Evolutionary conservation across 2,113 vertebrate species (phyloP), one percentile per base, ranked within the genome.

Genomic region (Conger conger): DNA sequence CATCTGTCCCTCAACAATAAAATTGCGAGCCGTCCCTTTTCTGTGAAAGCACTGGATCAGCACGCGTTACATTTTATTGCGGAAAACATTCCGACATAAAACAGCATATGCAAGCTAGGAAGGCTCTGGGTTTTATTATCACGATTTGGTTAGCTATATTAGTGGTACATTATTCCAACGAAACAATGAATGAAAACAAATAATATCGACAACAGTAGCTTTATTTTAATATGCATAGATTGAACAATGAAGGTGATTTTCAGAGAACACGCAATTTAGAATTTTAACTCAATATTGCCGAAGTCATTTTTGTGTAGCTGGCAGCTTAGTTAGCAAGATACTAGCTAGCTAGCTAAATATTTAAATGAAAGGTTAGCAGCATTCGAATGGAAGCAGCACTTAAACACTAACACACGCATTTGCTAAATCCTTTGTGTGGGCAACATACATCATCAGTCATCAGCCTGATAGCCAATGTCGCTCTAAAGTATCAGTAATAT

Each of bases 141-240:
- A 20, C 54, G 1, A 73, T n/a, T 27, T 73, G 23, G 68, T 30
- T 33, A 73, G 27, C 68, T 3, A 73, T 73, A 13, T 33, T 6
- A n/a, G 68, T 63, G 57, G 57, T 73, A 73, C 16, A 33, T n/a
- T 9, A 73, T 73, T 73, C n/a, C 68, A 30, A 73, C 27, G 38
- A 80, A 38, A 40, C 35, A 37, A 80, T 80, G 79, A 50, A 80
- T 80, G 79, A 45, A 80, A 50, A 80, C 42, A 15, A 68, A n/a
- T 30, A 4, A n/a, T 33, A 30, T 73, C 6, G 11, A 27, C 23
- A 27, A 63, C 45, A 50, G 45, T 63, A 27, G 57, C 11, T 63
- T 63, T 7, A 63, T 63, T 63, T 27, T 27, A 11, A 50, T 13
- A 63, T 27, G 57, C 23, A 50, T 13, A 50, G 9, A 13, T 50